These are phyloP conservation scores for Acipenser transmontanus DNA, from an alignment of 2,797 vertebrate species.

Conservation along the genomic window DNA sequence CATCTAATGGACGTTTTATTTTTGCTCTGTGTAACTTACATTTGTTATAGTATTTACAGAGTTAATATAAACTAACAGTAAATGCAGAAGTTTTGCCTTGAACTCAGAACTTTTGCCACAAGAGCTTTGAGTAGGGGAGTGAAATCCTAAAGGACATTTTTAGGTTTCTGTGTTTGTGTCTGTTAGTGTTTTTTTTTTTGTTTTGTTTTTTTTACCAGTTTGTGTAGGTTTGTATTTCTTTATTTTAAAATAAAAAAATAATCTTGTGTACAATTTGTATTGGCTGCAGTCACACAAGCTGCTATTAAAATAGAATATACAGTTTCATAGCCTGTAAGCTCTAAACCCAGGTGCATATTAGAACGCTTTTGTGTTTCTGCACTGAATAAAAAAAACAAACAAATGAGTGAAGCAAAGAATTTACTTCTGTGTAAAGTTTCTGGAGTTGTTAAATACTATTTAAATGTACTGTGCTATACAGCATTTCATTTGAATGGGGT, in stretches of 20 bases:
- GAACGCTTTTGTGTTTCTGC: slow-evolving; percentile 68
- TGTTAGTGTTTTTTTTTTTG: slow-evolving; percentile 14
- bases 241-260: slow-evolving; percentile 72
- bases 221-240: slow-evolving; percentile 64
- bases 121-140: slow-evolving; percentile 14
- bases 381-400: slow-evolving; percentile 45
- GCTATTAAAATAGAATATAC: slow-evolving; percentile 74
- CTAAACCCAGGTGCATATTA: slow-evolving; percentile 80
- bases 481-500: slow-evolving; percentile 9
- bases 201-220: slow-evolving; percentile 84
- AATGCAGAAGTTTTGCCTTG: slow-evolving; percentile 40
- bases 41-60: slow-evolving; percentile 84
- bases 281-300: slow-evolving; percentile 79
- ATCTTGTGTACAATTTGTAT: slow-evolving; percentile 81
- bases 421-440: slow-evolving; percentile 74
- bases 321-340: slow-evolving; percentile 75
- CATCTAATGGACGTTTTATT: slow-evolving; percentile 60
- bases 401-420: slow-evolving; percentile 3
- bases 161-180: slow-evolving; percentile 28
- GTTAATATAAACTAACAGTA: slow-evolving; percentile 90
- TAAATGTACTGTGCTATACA: slow-evolving; percentile 32
- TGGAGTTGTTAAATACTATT: slow-evolving; percentile 69
- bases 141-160: slow-evolving; percentile 31
- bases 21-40: slow-evolving; percentile 80
- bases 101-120: slow-evolving; percentile 15